Percentiles rank a stretch among this genome's conserved stretches.
phyloP scores from a whole-genome alignment of 2,888 invertebrate species.

The Liopterus haemorrhoidalis region DNA sequence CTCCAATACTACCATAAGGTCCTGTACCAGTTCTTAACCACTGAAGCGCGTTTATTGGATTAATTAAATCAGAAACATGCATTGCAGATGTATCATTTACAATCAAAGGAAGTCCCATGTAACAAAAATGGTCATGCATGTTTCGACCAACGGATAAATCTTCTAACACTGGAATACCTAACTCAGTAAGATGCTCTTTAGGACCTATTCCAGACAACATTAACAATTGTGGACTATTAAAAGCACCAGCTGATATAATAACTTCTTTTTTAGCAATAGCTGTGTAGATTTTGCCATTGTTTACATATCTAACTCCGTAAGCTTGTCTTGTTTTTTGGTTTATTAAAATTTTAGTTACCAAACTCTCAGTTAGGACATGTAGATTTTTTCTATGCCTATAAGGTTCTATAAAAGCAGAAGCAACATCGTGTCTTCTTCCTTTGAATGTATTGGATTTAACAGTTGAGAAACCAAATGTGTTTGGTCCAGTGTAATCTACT shows the following conservation, averaged over 20 bases:
- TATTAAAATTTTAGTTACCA: constrained; percentile 55
- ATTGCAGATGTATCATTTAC: constrained; percentile 44
- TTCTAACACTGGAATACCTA: constrained; percentile 55
- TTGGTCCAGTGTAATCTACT: constrained; percentile 45
- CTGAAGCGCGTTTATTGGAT: constrained; percentile 39
- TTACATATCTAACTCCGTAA: constrained; percentile 45
- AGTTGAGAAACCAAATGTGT: constrained; percentile 44
- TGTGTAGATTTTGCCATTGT: constrained; percentile 31
- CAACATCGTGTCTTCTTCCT: constrained; percentile 53
- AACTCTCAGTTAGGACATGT: constrained; percentile 51
- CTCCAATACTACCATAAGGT: constrained; percentile 5
- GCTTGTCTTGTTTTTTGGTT: constrained; percentile 45
- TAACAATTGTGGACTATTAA: constrained; percentile 72
- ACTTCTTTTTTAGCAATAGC: constrained; percentile 50
- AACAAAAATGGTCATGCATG: constrained; percentile 63
- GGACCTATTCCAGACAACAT: constrained; percentile 66
- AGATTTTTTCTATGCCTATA: constrained; percentile 53
- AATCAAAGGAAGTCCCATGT: constrained; percentile 52
- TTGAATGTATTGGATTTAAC: constrained; percentile 46
- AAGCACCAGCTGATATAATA: constrained; percentile 60
- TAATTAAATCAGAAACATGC: constrained; percentile 16
- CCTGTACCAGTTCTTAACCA: constrained; percentile 29
- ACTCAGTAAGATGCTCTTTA: constrained; percentile 50
- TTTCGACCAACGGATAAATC: constrained; percentile 62
- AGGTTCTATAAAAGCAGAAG: constrained; percentile 54